Evolutionary conservation across 2,888 invertebrate species (phyloP), one percentile per base, ranked within the genome.

Genomic region (Brenthis daphne): DNA sequence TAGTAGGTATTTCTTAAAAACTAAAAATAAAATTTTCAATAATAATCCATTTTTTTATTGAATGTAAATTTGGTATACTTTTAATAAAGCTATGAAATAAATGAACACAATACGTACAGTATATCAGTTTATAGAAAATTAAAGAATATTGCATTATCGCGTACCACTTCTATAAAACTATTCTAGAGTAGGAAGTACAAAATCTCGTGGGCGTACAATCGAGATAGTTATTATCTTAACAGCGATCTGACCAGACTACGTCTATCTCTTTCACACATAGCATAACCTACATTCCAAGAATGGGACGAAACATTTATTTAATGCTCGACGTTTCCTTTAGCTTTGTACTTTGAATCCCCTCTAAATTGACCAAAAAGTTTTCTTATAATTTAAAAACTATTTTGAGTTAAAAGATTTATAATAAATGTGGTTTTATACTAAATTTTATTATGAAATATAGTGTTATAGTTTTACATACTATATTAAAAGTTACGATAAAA

Each of bases 191-290:
- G 84, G 84, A 84, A 84, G 81, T 84, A 75, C 77, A 78, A 73
- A 74, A 75, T 79, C 74, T 75, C 75, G 85, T 85, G 83, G 85
- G 85, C 83, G 85, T 83, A 71, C 67, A 77, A 79, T 79, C 77
- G 74, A 78, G 80, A 81, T 80, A 77, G 75, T 73, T 63, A 72
- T 80, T 84, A 85, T 85, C 85, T 82, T 78, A 82, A 79, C 81
- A 78, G 75, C 78, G 80, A 84, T 83, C 81, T 80, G 75, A 75
- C 73, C 74, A 73, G 64, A 74, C 72, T 74, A 68, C 65, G 68
- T 64, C 71, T 69, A 69, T 80, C 79, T 69, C 78, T 66, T 65
- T 79, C 77, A 64, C 73, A 71, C 77, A 74, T 70, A 65, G 71
- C 71, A 72, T 76, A 77, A 76, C 77, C 76, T 74, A 77, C 77